phyloP scores from a whole-genome alignment of 2,888 invertebrate genomes.

The Eubasilissa splendida region DNA sequence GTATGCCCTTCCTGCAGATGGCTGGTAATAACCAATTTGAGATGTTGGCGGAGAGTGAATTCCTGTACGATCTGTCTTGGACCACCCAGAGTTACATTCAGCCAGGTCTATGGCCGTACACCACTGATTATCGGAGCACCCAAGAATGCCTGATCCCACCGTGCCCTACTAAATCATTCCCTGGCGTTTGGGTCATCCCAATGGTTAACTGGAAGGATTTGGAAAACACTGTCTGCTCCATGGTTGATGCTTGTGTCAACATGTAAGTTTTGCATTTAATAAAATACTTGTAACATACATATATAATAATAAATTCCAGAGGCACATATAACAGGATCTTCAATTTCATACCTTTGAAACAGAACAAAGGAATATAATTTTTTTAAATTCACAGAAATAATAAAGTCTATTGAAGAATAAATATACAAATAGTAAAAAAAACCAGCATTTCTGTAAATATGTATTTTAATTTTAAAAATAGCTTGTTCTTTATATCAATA shows the following conservation, averaged over 20 bases:
- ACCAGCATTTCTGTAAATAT: too few relatives aligned
- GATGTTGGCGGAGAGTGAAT: conserved; percentile 69
- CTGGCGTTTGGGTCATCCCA: conserved; percentile 79
- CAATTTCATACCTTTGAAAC: too few relatives aligned
- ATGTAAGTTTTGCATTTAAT: conserved; percentile 63
- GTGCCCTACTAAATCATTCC: conserved; percentile 74
- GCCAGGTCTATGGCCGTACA: conserved; percentile 79
- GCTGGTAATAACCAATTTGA: conserved; percentile 74
- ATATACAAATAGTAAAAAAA: too few relatives aligned
- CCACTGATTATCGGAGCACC: conserved; percentile 73
- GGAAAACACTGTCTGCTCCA: conserved; percentile 70
- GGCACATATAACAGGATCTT: too few relatives aligned
- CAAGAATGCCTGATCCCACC: conserved; percentile 72
- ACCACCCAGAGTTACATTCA: conserved; percentile 66
- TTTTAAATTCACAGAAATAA: too few relatives aligned
- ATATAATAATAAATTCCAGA: too few relatives aligned
- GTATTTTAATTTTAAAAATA: too few relatives aligned
- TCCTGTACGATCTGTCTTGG: conserved; percentile 78
- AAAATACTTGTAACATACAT: too few relatives aligned
- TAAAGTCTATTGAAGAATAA: too few relatives aligned
- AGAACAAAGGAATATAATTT: too few relatives aligned
- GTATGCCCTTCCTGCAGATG: conserved; percentile 74
- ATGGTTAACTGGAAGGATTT: conserved; percentile 74
- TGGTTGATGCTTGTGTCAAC: conserved; percentile 72
- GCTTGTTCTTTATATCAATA: too few relatives aligned